Evolutionary conservation across 2,888 invertebrate species (phyloP).

Genomic region (Lithophane ornitopus): DNA sequence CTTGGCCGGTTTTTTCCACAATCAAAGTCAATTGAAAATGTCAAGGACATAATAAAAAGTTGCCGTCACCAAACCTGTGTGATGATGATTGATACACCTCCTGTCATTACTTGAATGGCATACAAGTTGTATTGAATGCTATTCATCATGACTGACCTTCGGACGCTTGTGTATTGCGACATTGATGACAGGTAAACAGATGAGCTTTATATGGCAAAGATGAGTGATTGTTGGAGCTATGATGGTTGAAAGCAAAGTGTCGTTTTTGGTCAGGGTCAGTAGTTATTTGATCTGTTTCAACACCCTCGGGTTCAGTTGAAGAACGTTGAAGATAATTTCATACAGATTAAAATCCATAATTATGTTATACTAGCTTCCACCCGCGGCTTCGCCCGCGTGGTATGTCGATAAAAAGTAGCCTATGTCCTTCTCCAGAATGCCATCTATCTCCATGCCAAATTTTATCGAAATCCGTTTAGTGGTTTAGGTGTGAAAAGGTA

Average conservation of each 20-base stretch:
- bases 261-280: conserved; percentile 11
- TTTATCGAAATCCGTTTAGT: too few relatives aligned
- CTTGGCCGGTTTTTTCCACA: too few relatives aligned
- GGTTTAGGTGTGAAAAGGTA: too few relatives aligned
- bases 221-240: background rate
- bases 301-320: background rate
- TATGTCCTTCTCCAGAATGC: too few relatives aligned
- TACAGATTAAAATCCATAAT: background rate
- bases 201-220: conserved; percentile 21
- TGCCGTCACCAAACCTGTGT: conserved; percentile 26
- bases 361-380: too few relatives aligned
- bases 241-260: background rate
- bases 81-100: conserved; percentile 37
- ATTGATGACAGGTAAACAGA: conserved; percentile 26
- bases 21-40: conserved; percentile 25
- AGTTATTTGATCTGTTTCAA: background rate
- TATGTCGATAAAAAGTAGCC: too few relatives aligned
- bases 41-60: conserved; percentile 30
- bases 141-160: conserved; percentile 47
- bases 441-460: too few relatives aligned
- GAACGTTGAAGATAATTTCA: background rate
- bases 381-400: too few relatives aligned
- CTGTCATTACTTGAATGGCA: conserved; percentile 36
- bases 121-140: conserved; percentile 36
- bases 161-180: conserved; percentile 10